phyloP scores from a whole-genome alignment of 2,888 invertebrate species.

The Tetheella fluctuosa region DNA sequence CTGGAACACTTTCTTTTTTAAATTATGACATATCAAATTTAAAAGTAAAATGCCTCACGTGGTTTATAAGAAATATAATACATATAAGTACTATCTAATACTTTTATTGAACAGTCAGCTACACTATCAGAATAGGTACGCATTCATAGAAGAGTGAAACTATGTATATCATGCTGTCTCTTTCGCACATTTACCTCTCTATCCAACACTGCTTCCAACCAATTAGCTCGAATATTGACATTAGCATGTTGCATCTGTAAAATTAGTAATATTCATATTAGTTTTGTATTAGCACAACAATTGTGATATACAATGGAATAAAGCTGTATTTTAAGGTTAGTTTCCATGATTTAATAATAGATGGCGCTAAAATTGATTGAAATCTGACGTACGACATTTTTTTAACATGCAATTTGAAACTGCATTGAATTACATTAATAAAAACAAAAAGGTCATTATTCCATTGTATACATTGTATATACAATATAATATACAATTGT shows the following conservation, averaged over 20 bases:
- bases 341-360: too few relatives aligned
- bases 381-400: too few relatives aligned
- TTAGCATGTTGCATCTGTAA: conserved; percentile 84
- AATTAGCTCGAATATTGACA: conserved; percentile 84
- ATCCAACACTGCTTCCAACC: conserved; percentile 85
- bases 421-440: background rate
- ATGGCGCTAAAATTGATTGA: too few relatives aligned
- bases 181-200: conserved; percentile 85
- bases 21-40: too few relatives aligned
- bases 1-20: too few relatives aligned
- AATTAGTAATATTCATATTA: conserved; percentile 33
- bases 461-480: conserved; percentile 10
- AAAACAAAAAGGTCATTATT: background rate
- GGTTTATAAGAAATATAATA: too few relatives aligned
- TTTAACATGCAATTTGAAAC: too few relatives aligned
- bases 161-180: conserved; percentile 63
- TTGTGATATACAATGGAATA: background rate
- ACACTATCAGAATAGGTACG: conserved; percentile 29
- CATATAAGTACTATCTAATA: background rate
- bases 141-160: conserved; percentile 27
- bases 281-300: conserved; percentile 55
- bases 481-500: conserved; percentile 14
- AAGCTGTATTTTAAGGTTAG: background rate
- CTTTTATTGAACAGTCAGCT: background rate
- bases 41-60: too few relatives aligned